Conservation (phyloP, 2,888 invertebrate species). For the Leucozona laternaria region DNA sequence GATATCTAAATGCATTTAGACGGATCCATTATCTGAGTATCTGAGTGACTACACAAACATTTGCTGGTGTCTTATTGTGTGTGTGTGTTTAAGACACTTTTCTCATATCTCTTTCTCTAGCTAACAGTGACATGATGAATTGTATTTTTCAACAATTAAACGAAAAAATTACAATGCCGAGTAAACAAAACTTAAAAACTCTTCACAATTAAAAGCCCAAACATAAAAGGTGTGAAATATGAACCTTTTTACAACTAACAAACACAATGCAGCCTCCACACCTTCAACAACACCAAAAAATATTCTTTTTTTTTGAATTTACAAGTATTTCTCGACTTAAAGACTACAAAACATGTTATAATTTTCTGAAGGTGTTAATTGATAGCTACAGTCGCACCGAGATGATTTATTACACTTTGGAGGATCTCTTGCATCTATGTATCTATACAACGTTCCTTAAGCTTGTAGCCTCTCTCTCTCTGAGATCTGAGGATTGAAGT, state of each 20-base stretch:
- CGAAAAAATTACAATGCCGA: background rate
- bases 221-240: constrained; percentile 62
- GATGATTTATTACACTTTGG: constrained; percentile 66
- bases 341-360: constrained; percentile 73
- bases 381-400: constrained; percentile 66
- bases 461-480: background rate
- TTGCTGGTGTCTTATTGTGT: background rate
- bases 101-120: background rate
- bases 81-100: background rate
- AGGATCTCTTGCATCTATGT: constrained; percentile 21
- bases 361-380: constrained; percentile 76
- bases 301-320: background rate
- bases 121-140: background rate
- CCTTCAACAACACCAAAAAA: background rate
- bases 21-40: background rate
- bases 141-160: constrained; percentile 10
- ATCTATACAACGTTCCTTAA: background rate
- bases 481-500: background rate
- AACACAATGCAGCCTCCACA: constrained; percentile 17
- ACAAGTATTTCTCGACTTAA: constrained; percentile 42
- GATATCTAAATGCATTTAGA: background rate
- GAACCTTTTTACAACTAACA: constrained; percentile 34
- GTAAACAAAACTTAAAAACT: background rate
- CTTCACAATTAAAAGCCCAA: constrained; percentile 55
- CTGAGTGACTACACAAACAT: background rate